Base-by-base conservation (phyloP, 53 echinoderm and acorn worm species). In the Holothuria leucospilota region DNA sequence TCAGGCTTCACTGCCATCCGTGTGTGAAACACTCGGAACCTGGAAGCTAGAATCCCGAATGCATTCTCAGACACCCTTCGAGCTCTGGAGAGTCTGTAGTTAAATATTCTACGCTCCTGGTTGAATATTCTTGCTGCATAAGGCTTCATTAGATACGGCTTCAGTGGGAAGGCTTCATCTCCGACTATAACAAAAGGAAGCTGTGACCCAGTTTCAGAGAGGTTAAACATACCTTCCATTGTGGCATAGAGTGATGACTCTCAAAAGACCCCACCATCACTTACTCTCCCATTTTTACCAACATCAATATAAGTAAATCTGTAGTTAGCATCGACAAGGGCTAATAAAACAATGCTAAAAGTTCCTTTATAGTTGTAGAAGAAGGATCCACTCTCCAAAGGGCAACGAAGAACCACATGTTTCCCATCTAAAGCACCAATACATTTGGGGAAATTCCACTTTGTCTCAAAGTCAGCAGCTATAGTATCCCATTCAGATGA, bases 141-240 rank as follows among this genome's bases (percentile, higher is more conserved):
- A 6, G 91, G 91, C 62, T 85, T 85, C 83, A 94, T 85, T 27
- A 91, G 60, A 69, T 86, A 78, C 2, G 28, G 25, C 68, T 90
- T 93, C 29, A 87, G 38, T 39, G 93, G 90, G 69, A 90, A 71
- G 29, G n/a, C 49, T 18, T 71, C 41, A 71, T 71, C 72, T 4
- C n/a, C 40, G 7, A 71, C 72, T 40, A 71, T 20, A 23, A 71
- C 72, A 20, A 30, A 42, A 21, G 72, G 72, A 14, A 71, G 39
- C 21, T 39, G 15, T n/a, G 42, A 71, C 21, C n/a, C 39, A 18
- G 5, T 6, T 39, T 39, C 30, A 23, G 49, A 24, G 5, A 39
- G 4, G n/a, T 71, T 71, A 1, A 42, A n/a, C 46, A 39, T 13
- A 30, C 42, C 46, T 20, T 71, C 72, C 23, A 71, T 23, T 5